Percentiles rank a stretch among this genome's conserved stretches.
These are phyloP conservation scores for Helogale parvula DNA, from an alignment of 2,113 vertebrate species.

Conservation along the genomic window DNA sequence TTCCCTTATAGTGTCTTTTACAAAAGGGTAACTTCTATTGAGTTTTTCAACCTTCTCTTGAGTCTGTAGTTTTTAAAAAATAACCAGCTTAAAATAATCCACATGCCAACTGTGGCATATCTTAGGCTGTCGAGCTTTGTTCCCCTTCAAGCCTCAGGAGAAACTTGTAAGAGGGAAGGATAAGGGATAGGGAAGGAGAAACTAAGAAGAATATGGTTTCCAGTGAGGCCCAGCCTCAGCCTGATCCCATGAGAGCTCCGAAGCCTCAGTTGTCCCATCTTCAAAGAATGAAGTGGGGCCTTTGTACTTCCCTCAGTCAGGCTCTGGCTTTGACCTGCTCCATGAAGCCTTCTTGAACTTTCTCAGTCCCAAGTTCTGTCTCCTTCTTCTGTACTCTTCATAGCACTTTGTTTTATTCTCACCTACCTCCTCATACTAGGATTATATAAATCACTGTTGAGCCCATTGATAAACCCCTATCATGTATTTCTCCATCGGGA, in stretches of 20 bases:
- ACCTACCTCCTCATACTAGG: neutral
- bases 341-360: neutral
- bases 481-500: neutral
- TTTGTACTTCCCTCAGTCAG: accelerated
- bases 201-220: neutral
- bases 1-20: neutral
- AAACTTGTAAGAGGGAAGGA: neutral
- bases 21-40: neutral
- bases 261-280: neutral
- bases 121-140: neutral
- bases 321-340: neutral
- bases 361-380: accelerated
- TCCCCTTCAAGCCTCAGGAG: neutral
- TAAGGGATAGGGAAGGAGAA: neutral
- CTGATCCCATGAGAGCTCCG: neutral
- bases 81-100: neutral
- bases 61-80: neutral
- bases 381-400: neutral
- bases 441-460: neutral
- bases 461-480: neutral
- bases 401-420: neutral
- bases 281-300: neutral
- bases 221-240: accelerated
- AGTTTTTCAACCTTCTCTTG: neutral
- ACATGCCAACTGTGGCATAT: neutral